These are phyloP conservation scores for Listronotus bonariensis DNA, from an alignment of 1,140 invertebrate species.

Conservation along the genomic window DNA sequence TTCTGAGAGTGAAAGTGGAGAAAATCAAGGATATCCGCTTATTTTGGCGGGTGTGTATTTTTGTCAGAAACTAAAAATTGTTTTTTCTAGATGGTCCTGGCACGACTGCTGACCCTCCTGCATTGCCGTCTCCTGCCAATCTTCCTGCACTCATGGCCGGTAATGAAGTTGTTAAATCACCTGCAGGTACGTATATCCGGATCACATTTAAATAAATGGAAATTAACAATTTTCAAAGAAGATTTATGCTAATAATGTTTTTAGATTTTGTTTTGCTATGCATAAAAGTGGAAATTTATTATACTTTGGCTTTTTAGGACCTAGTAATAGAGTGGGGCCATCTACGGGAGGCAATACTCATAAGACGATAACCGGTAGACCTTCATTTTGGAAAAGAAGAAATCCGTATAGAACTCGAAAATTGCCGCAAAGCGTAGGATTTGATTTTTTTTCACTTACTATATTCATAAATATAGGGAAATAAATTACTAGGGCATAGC, in stretches of 20 bases:
- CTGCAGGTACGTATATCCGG: constrained; percentile 1
- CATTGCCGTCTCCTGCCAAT: constrained; percentile 57
- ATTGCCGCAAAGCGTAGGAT: constrained; percentile 18
- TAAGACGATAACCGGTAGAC: not conserved
- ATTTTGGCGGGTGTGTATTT: too few species aligned
- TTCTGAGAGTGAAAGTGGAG: too few species aligned
- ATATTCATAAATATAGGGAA: too few species aligned
- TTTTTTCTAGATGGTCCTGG: constrained; percentile 16
- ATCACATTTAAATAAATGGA: too few species aligned
- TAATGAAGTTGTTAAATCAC: constrained; percentile 58
- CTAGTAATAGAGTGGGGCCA: not conserved
- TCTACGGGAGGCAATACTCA: not conserved
- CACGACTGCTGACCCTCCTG: constrained; percentile 38
- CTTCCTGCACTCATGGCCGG: constrained; percentile 60
- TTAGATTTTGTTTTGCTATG: too few species aligned
- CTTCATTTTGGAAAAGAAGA: constrained; percentile 40
- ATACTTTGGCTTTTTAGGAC: not conserved
- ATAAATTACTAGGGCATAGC: too few species aligned
- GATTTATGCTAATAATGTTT: too few species aligned
- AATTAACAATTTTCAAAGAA: too few species aligned
- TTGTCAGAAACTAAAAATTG: constrained; percentile 4
- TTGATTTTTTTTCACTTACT: too few species aligned
- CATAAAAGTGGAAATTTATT: too few species aligned
- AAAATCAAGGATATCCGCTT: too few species aligned
- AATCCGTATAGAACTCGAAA: constrained; percentile 36